Conservation (phyloP, 2,888 invertebrate species). For the Leucania comma region DNA sequence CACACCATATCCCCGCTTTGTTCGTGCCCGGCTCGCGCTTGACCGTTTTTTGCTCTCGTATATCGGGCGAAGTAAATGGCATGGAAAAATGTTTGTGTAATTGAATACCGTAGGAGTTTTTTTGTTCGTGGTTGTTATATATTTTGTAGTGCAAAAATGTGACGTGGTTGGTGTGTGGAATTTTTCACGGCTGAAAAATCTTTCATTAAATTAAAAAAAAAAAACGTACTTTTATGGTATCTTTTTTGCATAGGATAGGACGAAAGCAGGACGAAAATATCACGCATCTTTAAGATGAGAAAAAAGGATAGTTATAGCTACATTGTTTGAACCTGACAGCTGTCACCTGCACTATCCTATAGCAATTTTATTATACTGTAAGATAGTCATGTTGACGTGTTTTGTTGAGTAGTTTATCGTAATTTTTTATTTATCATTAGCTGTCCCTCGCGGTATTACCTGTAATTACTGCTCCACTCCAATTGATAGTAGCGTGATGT, state of each 20-base stretch:
- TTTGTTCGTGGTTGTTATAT: conserved; percentile 30
- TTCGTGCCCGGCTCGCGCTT: conserved; percentile 46
- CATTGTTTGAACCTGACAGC: too few species aligned
- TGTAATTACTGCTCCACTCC: too few species aligned
- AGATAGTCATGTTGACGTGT: neutral
- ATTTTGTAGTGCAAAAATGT: conserved; percentile 7
- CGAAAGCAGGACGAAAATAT: too few species aligned
- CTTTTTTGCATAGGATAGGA: neutral
- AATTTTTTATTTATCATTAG: too few species aligned
- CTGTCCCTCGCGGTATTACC: too few species aligned
- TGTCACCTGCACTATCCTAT: too few species aligned
- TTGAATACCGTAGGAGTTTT: conserved; percentile 60
- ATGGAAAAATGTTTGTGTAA: conserved; percentile 67
- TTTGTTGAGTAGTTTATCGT: neutral
- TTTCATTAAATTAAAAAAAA: neutral
- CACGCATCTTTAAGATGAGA: too few species aligned
- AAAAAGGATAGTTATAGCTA: too few species aligned
- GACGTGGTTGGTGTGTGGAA: conserved; percentile 11
- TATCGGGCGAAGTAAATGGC: conserved; percentile 63
- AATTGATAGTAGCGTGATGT: too few species aligned
- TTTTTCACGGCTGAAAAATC: neutral
- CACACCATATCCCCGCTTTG: conserved; percentile 45
- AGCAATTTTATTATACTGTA: too few species aligned
- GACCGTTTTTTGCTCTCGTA: conserved; percentile 62
- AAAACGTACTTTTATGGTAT: neutral